Evolutionary conservation across 1,140 invertebrate species (phyloP).

Genomic region (Aphaenogaster rudis): DNA sequence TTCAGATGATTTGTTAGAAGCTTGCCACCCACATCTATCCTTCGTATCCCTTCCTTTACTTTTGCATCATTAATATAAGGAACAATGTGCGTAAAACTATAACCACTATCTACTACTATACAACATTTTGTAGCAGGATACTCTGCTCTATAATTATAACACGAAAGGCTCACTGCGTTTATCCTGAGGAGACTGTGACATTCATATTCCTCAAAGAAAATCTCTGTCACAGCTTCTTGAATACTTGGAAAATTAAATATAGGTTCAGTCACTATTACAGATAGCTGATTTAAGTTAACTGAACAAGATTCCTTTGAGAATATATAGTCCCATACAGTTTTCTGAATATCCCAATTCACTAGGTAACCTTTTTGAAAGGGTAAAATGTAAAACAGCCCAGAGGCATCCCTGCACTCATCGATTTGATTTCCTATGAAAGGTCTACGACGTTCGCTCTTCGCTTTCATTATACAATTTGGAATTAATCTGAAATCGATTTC

Average conservation of each 20-base stretch:
- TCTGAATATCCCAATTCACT: slow-evolving; percentile 98
- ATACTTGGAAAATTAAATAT: slow-evolving; percentile 29
- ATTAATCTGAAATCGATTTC: slow-evolving; percentile 89
- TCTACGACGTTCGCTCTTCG: slow-evolving; percentile 97
- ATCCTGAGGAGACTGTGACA: slow-evolving; percentile 94
- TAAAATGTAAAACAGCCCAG: slow-evolving; percentile 97
- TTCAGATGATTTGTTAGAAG: slow-evolving; percentile 99
- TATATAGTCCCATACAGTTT: slow-evolving; percentile 98
- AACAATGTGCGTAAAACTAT: slow-evolving; percentile 98
- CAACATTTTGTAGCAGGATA: slow-evolving; percentile 90
- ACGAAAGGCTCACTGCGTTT: slow-evolving; percentile 91
- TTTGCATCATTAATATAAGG: slow-evolving; percentile 97
- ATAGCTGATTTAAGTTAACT: slow-evolving; percentile 1
- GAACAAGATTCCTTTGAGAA: slow-evolving; percentile 92
- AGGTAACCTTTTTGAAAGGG: slow-evolving; percentile 98
- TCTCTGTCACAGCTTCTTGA: slow-evolving; percentile 95
- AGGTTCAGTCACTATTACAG: slow-evolving; percentile 19
- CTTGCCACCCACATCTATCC: slow-evolving; percentile 99
- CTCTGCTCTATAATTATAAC: slow-evolving; percentile 89
- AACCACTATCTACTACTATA: slow-evolving; percentile 97
- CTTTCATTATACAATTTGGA: slow-evolving; percentile 99
- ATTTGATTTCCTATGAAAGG: slow-evolving; percentile 98
- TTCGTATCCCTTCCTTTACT: slow-evolving; percentile 91
- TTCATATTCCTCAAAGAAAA: slow-evolving; percentile 99
- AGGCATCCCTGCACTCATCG: slow-evolving; percentile 98